phyloP scores from a whole-genome alignment of 2,888 invertebrate species.

The Ptilodon capucinus region DNA sequence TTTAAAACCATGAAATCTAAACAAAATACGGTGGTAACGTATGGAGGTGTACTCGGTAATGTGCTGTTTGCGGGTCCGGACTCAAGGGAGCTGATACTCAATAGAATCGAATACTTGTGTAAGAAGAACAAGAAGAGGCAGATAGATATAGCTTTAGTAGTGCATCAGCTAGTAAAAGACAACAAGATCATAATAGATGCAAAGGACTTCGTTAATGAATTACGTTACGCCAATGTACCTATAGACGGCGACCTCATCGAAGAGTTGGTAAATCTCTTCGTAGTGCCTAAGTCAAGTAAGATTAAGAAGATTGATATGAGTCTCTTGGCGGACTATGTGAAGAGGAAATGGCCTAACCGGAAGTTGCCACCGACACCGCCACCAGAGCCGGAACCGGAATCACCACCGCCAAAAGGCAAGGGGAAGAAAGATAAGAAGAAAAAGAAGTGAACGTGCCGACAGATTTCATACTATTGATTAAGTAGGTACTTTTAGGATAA shows the following conservation, averaged over 20 bases:
- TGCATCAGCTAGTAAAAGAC: constrained; percentile 13
- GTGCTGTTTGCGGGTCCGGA: constrained; percentile 24
- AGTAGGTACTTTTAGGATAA: no score
- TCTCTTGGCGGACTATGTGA: constrained; percentile 45
- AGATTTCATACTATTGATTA: no score
- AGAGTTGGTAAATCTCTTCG: constrained; percentile 35
- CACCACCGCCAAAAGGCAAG: not conserved
- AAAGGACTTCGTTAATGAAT: constrained; percentile 22
- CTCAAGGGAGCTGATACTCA: constrained; percentile 40
- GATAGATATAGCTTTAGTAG: constrained; percentile 44
- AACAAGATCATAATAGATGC: constrained; percentile 26
- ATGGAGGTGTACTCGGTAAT: constrained; percentile 34
- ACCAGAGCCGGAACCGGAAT: constrained; percentile 16
- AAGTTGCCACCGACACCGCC: constrained; percentile 46
- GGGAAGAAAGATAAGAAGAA: not conserved
- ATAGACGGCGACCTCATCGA: constrained; percentile 41
- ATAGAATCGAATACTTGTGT: constrained; percentile 42
- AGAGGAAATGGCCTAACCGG: constrained; percentile 53
- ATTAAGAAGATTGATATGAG: constrained; percentile 18
- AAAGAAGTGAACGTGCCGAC: not conserved
- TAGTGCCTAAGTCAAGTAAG: constrained; percentile 38
- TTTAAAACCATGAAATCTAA: constrained; percentile 29
- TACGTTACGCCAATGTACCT: constrained; percentile 28
- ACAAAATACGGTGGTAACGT: constrained; percentile 35
- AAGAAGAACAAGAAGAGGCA: constrained; percentile 34